A percentile compares a stretch with the other conserved stretches of the same genome.
Conservation (phyloP, 1,140 invertebrate genomes). For the Drosophila serrata region DNA sequence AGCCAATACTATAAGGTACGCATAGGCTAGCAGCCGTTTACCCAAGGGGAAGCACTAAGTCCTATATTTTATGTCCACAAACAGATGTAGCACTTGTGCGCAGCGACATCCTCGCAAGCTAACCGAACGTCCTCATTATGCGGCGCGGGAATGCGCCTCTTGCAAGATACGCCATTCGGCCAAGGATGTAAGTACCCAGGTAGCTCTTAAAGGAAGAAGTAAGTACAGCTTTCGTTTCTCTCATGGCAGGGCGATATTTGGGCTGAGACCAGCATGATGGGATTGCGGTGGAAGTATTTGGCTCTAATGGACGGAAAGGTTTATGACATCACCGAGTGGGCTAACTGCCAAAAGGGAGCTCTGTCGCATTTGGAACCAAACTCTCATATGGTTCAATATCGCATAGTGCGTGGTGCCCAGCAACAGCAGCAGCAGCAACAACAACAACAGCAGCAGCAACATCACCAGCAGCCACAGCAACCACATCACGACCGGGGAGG, state of each 20-base stretch:
- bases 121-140: slow-evolving; percentile 94
- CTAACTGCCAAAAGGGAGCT: slow-evolving; percentile 95
- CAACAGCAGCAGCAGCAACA: slow-evolving; percentile 84
- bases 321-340: slow-evolving; percentile 98
- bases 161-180: slow-evolving; percentile 96
- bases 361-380: slow-evolving; percentile 93
- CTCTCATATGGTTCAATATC: slow-evolving; percentile 96
- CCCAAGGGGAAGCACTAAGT: not conserved
- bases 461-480: slow-evolving; percentile 63
- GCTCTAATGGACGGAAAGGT: slow-evolving; percentile 98
- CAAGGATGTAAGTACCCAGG: slow-evolving; percentile 90
- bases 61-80: not conserved
- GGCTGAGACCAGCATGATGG: slow-evolving; percentile 95
- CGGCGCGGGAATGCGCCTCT: slow-evolving; percentile 94
- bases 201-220: not conserved
- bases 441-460: slow-evolving; percentile 61
- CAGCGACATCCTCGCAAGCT: slow-evolving; percentile 94
- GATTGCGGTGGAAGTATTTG: slow-evolving; percentile 96
- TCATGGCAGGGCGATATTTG: slow-evolving; percentile 94
- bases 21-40: not conserved
- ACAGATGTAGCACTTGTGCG: slow-evolving; percentile 95
- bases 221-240: not conserved
- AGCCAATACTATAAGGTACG: slow-evolving; percentile 92
- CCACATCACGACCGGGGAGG: slow-evolving; percentile 53
- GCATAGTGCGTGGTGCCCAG: slow-evolving; percentile 92